Percentiles rank a stretch among this genome's conserved stretches.
Evolutionary conservation across 2,888 invertebrate species (phyloP).

Genomic region (Panzeria rudis): DNA sequence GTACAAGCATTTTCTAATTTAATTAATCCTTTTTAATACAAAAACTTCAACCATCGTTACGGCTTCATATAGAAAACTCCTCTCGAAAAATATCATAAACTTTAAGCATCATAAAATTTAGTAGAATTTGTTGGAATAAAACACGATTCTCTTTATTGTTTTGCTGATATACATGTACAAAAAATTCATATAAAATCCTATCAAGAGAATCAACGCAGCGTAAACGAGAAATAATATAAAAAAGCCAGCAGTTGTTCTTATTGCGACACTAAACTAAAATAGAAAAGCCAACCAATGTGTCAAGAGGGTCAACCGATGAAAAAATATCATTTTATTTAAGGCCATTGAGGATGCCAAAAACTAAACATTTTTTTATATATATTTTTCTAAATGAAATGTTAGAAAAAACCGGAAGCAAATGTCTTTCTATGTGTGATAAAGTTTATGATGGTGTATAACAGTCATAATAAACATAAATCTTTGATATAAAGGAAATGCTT

Average conservation of each 20-base stretch:
- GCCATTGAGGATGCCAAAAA: slow-evolving; percentile 65
- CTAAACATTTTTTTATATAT: slow-evolving; percentile 15
- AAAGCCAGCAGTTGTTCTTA: slow-evolving; percentile 64
- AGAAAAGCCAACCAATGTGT: slow-evolving; percentile 62
- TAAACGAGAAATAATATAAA: slow-evolving; percentile 75
- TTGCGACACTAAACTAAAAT: slow-evolving; percentile 66
- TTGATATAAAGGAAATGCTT: slow-evolving; percentile 67
- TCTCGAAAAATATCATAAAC: slow-evolving; percentile 43
- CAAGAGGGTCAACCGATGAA: slow-evolving; percentile 60
- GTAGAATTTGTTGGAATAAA: slow-evolving; percentile 73
- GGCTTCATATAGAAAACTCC: neutral
- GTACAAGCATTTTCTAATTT: neutral
- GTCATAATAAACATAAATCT: slow-evolving; percentile 70
- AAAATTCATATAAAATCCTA: slow-evolving; percentile 48
- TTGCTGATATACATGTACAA: slow-evolving; percentile 22
- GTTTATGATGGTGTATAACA: slow-evolving; percentile 65
- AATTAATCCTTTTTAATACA: neutral
- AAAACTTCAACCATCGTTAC: neutral
- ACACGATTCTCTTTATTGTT: slow-evolving; percentile 43
- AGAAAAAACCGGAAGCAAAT: slow-evolving; percentile 55
- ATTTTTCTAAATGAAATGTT: neutral
- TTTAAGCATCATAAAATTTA: slow-evolving; percentile 63
- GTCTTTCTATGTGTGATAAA: slow-evolving; percentile 69
- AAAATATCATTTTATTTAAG: slow-evolving; percentile 54
- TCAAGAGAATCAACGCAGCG: slow-evolving; percentile 81